Conservation (phyloP, 2,113 vertebrate genomes). For the Lates calcarifer region DNA sequence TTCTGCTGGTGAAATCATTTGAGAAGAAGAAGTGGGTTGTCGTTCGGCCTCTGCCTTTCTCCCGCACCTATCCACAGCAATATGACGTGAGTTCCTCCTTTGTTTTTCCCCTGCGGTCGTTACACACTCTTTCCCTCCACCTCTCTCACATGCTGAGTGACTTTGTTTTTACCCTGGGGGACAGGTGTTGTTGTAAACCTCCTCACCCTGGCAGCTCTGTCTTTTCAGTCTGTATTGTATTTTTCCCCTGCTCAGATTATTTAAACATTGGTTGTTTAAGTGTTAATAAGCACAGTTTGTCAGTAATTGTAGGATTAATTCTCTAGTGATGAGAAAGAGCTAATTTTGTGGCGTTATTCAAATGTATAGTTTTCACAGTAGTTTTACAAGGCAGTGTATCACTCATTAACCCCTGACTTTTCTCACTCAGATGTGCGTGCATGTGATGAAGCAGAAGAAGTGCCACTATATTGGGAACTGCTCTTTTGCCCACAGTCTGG, state of each 20-base stretch:
- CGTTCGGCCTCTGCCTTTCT: conserved; percentile 94
- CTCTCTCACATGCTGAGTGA: conserved; percentile 29
- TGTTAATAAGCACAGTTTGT: not conserved
- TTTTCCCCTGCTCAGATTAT: not conserved
- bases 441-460: conserved; percentile 98
- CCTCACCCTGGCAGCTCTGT: not conserved
- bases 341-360: too few relatives aligned
- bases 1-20: conserved; percentile 96
- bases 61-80: conserved; percentile 96
- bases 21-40: conserved; percentile 99
- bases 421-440: conserved; percentile 92
- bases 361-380: not conserved
- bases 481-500: conserved; percentile 97
- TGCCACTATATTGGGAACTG: conserved; percentile 99
- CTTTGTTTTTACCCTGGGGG: not conserved
- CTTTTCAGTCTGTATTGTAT: not conserved
- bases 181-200: conserved; percentile 18
- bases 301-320: not conserved
- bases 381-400: not conserved
- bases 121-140: not conserved
- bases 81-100: conserved; percentile 90
- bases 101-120: not conserved
- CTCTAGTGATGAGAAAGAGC: not conserved
- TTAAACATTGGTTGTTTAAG: not conserved
- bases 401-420: not conserved